Evolutionary conservation across 2,797 vertebrate species (phyloP).

Genomic region (Clarias fuscus): DNA sequence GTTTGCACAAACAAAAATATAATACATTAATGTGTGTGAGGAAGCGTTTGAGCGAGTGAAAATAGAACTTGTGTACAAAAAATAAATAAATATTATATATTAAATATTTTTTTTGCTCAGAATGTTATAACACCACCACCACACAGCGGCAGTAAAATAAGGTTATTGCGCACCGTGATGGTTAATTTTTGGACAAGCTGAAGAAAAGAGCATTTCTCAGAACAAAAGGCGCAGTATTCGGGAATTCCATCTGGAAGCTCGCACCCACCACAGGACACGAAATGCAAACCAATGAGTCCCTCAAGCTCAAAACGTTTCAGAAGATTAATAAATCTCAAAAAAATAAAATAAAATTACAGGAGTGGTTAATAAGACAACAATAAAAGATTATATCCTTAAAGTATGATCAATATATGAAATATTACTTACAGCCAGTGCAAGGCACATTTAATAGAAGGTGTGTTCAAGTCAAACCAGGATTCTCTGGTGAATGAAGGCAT

Average conservation of each 20-base stretch:
- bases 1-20: too few relatives aligned
- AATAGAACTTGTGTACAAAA: too few relatives aligned
- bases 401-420: neutral
- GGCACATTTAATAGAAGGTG: neutral
- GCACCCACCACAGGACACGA: constrained; percentile 3
- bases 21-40: too few relatives aligned
- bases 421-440: neutral
- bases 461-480: too few relatives aligned
- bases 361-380: neutral
- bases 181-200: neutral
- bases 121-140: too few relatives aligned
- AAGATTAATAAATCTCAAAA: neutral
- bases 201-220: neutral
- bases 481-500: too few relatives aligned
- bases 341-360: too few relatives aligned
- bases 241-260: neutral
- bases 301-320: neutral
- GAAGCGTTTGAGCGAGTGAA: too few relatives aligned
- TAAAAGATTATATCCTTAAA: neutral
- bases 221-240: neutral
- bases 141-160: too few relatives aligned
- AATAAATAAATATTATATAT: too few relatives aligned
- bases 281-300: neutral
- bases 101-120: too few relatives aligned
- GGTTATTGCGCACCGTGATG: too few relatives aligned